phyloP scores from a whole-genome alignment of 2,888 invertebrate genomes.

The Amiota minor region DNA sequence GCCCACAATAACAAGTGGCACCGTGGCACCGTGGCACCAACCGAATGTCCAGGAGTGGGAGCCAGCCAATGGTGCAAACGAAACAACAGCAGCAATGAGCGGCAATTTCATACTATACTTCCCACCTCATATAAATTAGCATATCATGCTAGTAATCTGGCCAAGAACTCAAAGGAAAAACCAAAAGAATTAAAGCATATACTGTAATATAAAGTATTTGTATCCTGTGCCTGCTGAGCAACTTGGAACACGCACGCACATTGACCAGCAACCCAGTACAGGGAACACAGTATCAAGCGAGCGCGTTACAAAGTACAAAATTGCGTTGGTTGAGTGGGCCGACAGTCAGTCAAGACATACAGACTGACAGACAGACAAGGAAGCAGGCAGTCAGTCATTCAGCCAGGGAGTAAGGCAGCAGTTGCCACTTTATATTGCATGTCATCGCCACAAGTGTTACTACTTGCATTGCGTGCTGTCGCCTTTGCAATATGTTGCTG shows the following conservation, averaged over 20 bases:
- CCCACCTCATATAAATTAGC: conserved; percentile 63
- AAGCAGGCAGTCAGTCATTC: too few relatives aligned
- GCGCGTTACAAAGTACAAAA: conserved; percentile 15
- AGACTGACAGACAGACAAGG: neutral
- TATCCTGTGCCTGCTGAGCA: conserved; percentile 22
- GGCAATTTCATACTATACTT: conserved; percentile 24
- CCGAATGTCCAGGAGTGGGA: conserved; percentile 33
- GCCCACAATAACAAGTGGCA: conserved; percentile 49
- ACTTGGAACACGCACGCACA: conserved; percentile 6
- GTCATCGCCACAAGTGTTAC: conserved; percentile 4
- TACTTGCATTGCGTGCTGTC: conserved; percentile 21
- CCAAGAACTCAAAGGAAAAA: conserved; percentile 52
- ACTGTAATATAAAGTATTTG: neutral
- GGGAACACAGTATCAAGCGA: neutral
- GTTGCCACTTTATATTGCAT: conserved; percentile 20
- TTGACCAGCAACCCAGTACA: conserved; percentile 10
- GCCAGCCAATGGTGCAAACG: neutral
- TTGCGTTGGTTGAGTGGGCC: conserved; percentile 18
- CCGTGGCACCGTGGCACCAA: conserved; percentile 14
- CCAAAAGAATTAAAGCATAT: neutral
- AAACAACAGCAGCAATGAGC: conserved; percentile 36
- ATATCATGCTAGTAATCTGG: conserved; percentile 66
- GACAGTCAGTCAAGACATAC: neutral
- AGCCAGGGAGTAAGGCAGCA: neutral
- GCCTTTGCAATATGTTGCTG: conserved; percentile 16